Conservation (phyloP, 2,888 invertebrate species). For the Brenthis daphne region DNA sequence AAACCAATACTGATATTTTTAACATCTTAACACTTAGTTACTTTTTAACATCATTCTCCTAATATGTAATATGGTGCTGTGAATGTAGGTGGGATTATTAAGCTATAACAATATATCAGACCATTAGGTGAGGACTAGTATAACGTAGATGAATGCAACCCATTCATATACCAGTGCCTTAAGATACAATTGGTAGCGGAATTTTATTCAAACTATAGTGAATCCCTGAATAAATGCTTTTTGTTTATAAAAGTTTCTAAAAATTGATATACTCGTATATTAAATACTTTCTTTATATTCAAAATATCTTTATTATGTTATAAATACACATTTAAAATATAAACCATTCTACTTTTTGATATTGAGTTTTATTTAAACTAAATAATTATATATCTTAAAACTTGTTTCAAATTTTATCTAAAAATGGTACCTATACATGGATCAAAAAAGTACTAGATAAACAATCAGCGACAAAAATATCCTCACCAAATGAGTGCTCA, state of each 20-base stretch:
- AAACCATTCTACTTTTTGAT: too few species aligned
- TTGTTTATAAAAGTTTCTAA: background rate
- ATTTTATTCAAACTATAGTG: background rate
- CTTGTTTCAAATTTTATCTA: background rate
- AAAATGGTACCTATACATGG: background rate
- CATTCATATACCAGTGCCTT: slow-evolving; percentile 53
- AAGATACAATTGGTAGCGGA: slow-evolving; percentile 36
- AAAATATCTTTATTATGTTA: too few species aligned
- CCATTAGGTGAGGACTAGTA: slow-evolving; percentile 62
- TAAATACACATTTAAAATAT: too few species aligned
- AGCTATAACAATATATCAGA: slow-evolving; percentile 71
- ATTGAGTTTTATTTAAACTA: too few species aligned
- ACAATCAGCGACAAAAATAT: too few species aligned
- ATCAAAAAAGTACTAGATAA: too few species aligned
- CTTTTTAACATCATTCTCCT: slow-evolving; percentile 1
- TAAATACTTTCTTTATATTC: too few species aligned
- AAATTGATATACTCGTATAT: too few species aligned
- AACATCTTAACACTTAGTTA: too few species aligned
- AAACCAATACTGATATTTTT: too few species aligned
- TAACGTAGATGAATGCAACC: slow-evolving; percentile 68
- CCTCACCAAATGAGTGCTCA: too few species aligned
- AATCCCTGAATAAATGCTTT: background rate
- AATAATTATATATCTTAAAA: too few species aligned
- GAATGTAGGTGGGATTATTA: slow-evolving; percentile 59
- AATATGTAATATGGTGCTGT: slow-evolving; percentile 28